These are phyloP conservation scores for Poecilia picta DNA, from an alignment of 2,797 vertebrate genomes.

Conservation along the genomic window DNA sequence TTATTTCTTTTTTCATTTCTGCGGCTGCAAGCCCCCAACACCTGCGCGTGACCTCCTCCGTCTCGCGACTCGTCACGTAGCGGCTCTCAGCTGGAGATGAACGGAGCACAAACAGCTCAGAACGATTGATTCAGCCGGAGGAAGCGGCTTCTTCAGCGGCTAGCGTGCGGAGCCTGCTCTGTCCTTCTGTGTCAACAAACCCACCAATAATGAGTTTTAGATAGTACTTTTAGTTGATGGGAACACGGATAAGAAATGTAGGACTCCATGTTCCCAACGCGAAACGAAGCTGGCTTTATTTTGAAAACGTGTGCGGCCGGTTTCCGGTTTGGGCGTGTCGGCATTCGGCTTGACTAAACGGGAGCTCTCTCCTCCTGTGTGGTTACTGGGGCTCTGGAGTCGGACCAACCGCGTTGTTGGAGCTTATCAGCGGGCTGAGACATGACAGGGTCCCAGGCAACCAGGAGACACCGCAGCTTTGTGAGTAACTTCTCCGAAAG, in stretches of 20 bases:
- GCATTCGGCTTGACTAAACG: constrained; percentile 12
- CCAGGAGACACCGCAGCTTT: constrained; percentile 68
- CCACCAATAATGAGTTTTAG: neutral
- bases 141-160: neutral
- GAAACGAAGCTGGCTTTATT: constrained; percentile 39
- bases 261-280: neutral
- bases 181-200: constrained; percentile 1
- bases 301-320: constrained; percentile 22
- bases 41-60: constrained; percentile 25
- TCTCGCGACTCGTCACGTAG: constrained; percentile 44
- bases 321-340: constrained; percentile 13
- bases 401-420: constrained; percentile 52
- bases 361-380: constrained; percentile 14
- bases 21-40: constrained; percentile 4
- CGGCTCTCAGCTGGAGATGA: constrained; percentile 35
- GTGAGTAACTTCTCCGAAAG: constrained; percentile 68
- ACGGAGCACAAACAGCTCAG: constrained; percentile 7
- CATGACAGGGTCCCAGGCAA: constrained; percentile 72
- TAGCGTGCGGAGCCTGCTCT: neutral
- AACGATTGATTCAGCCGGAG: constrained; percentile 30
- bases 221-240: accelerated
- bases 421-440: constrained; percentile 51
- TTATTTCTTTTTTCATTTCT: neutral
- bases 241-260: neutral
- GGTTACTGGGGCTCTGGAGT: constrained; percentile 47